These are phyloP conservation scores for Alethe diademata DNA, from an alignment of 2,113 vertebrate genomes.

Conservation along the genomic window DNA sequence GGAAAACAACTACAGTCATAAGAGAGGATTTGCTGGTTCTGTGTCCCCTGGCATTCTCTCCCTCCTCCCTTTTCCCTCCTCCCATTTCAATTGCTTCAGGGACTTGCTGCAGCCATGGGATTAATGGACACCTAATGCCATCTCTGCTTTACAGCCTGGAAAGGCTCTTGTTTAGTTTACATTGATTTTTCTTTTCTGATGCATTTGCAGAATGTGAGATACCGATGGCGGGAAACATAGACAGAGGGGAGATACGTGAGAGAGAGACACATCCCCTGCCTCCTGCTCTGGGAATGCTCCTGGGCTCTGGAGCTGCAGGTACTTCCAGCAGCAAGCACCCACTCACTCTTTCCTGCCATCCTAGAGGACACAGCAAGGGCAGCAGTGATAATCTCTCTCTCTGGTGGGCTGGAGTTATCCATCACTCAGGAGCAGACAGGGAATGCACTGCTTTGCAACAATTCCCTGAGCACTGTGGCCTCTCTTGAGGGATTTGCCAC, in stretches of 20 bases:
- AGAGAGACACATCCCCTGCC: background rate
- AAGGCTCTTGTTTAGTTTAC: conserved; percentile 68
- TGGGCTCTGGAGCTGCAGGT: background rate
- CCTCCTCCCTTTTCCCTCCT: background rate
- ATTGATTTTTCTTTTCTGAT: conserved; percentile 75
- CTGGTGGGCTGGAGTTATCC: background rate
- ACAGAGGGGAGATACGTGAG: conserved; percentile 24
- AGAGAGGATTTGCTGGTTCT: background rate
- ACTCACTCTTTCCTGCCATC: background rate
- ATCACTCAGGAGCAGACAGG: background rate
- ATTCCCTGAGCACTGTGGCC: background rate
- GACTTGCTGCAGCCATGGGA: conserved; percentile 23
- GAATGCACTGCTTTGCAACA: background rate
- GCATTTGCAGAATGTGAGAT: conserved; percentile 72
- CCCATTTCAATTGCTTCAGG: background rate
- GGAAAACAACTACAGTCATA: background rate
- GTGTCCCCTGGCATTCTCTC: background rate
- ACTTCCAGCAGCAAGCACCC: background rate
- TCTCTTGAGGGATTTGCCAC: background rate
- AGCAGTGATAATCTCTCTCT: background rate
- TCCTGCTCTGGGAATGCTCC: background rate
- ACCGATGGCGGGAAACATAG: conserved; percentile 26
- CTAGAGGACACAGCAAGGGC: conserved; percentile 37
- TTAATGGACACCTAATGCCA: conserved; percentile 53
- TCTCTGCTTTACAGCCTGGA: conserved; percentile 56